Percentiles rank a stretch among this genome's conserved stretches.
Conservation (phyloP, 1,140 invertebrate genomes). For the Oreohelix idahoensis region DNA sequence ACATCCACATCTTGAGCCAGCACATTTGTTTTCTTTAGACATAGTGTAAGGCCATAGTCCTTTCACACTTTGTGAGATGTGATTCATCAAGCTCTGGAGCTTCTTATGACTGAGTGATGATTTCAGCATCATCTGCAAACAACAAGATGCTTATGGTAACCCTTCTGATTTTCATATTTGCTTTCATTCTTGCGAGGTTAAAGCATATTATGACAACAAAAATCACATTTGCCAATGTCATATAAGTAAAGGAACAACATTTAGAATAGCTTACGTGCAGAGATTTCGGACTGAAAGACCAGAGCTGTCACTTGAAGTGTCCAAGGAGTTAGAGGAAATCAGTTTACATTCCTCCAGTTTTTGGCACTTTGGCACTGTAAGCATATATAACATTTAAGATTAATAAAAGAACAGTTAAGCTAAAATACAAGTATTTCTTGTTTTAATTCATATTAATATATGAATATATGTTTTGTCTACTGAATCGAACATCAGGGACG, state of each 20-base stretch:
- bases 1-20: no score
- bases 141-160: no score
- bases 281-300: neutral
- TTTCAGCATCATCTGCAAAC: no score
- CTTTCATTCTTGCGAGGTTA: no score
- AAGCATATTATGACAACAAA: neutral
- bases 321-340: neutral
- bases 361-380: neutral
- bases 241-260: neutral
- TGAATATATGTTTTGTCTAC: neutral
- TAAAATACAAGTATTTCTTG: neutral
- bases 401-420: neutral
- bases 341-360: slow-evolving; percentile 10
- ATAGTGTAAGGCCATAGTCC: no score
- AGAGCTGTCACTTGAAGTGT: neutral
- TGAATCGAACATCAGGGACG: no score
- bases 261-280: neutral
- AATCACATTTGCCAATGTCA: neutral
- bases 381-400: neutral
- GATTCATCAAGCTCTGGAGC: no score
- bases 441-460: neutral
- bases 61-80: no score
- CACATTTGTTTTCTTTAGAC: no score
- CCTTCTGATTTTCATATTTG: no score
- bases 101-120: no score